Evolutionary conservation across 2,888 invertebrate species (phyloP).

Genomic region (Callinectes sapidus): DNA sequence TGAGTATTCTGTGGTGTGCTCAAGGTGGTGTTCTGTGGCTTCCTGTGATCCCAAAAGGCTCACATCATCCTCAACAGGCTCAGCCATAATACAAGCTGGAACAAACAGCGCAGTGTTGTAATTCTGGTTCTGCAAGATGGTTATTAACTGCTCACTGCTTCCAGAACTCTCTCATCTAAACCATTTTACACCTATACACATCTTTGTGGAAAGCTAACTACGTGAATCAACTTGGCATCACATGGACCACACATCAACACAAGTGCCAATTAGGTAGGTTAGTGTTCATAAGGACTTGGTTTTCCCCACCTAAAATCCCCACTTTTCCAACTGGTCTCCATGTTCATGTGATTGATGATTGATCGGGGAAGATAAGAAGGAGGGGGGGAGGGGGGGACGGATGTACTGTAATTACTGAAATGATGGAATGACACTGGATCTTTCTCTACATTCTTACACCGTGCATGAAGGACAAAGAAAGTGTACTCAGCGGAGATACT

Average conservation of each 20-base stretch:
- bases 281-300: not conserved
- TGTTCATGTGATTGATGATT: no score
- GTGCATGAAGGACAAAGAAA: not conserved
- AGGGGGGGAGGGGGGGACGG: no score
- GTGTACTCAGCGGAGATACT: not conserved
- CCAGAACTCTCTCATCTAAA: no score
- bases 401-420: not conserved
- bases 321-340: no score
- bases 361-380: no score
- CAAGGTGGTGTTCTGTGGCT: constrained; percentile 30
- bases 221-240: no score
- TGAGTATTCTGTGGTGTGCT: not conserved
- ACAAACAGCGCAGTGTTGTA: not conserved
- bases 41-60: constrained; percentile 55
- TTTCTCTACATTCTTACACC: no score
- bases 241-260: no score
- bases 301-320: no score
- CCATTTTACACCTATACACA: no score
- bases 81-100: constrained; percentile 63
- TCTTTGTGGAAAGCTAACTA: no score
- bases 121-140: not conserved
- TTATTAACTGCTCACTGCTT: no score
- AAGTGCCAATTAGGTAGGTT: not conserved
- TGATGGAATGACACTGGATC: not conserved
- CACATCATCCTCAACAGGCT: constrained; percentile 63